Base-by-base conservation (phyloP, 2,797 vertebrate species). In the Typhlichthys eigenmanni region DNA sequence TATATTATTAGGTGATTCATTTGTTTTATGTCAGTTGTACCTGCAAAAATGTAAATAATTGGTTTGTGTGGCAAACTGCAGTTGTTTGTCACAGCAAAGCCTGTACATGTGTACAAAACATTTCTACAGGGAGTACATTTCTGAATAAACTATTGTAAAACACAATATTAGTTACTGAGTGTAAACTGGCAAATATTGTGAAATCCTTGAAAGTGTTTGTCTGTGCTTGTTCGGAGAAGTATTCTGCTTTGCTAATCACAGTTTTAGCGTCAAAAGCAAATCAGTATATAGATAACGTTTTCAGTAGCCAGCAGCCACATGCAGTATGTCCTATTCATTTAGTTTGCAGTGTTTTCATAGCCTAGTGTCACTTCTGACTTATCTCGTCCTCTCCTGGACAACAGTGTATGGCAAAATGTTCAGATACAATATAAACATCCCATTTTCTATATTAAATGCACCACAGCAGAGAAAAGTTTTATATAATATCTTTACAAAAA, bases 101-200 rank as follows among this genome's bases (percentile, higher is more conserved):
- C 47, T 85, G 82, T 84, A 85, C 85, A 91, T 85, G 79, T 85
- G 85, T 88, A 86, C 52, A 86, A 84, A 83, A 61, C 68, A 77
- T 86, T 85, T 88, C 79, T 87, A 83, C 82, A 76, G 66, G 73
- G 73, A 70, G 62, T 55, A 75, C 29, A 70, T 65, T 68, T 59
- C 48, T 17, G 59, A 87, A 84, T 84, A 84, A 81, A 78, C 74
- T 38, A 17, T 47, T 58, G 63, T 83, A 77, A 64, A 82, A 50
- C 57, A 66, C 58, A 12, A 58, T 75, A 67, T 69, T 47, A 45
- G 29, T 67, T 55, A 16, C 66, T 80, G 13, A 57, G 38, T 43
- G 9, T 58, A 12, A 46, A 55, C 52, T 45, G 14, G 8, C 13
- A 32, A 43, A 16, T 13, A 45, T 11, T 62, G 59, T 60, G 52